Evolutionary conservation across 2,888 invertebrate genomes (phyloP), one percentile per base, ranked within the genome.

Genomic region (Cosmia pyralina): DNA sequence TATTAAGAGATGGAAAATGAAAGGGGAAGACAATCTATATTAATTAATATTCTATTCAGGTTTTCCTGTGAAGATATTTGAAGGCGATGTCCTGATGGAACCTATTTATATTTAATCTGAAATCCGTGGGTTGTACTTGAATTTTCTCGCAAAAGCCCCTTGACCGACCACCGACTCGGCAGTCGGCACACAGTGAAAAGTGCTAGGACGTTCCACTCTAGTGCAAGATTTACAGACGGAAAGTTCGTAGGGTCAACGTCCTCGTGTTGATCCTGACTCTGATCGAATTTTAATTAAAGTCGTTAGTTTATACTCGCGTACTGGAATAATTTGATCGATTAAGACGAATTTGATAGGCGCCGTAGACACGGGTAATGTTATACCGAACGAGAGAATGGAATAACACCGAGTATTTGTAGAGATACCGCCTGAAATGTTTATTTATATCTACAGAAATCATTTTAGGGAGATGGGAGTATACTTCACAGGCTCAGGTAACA

Each of bases 201-300:
- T 83, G 71, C 77, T 83, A 79, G 62, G 72, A 72, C 69, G 69
- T 19, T 55, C 57, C 72, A 78, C 77, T 84, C 77, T 77, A 85
- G 67, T 84, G 72, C 75, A 85, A 87, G 87, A 90, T 89, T 89
- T 89, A 90, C 72, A 87, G 82, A 82, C 84, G 87, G 82, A 88
- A 87, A 88, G 78, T 85, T 84, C 69, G 73, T 57, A 55, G 69
- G 87, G 88, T 88, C 88, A 80, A 85, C 66, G 88, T 77, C 15
- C 88, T 77, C 68, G 55, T 11, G 50, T 71, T 58, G 53, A 69
- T 69, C 53, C 52, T 57, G 55, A 68, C 67, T 63, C 67, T 79
- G 69, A 82, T 86, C 50, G 81, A 80, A 75, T 82, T 86, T 84
- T 77, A 84, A 82, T 80, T 79, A 82, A 41, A 48, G 41, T 66